Conservation (phyloP, 2,113 vertebrate species). For the Thomomys bottae region DNA sequence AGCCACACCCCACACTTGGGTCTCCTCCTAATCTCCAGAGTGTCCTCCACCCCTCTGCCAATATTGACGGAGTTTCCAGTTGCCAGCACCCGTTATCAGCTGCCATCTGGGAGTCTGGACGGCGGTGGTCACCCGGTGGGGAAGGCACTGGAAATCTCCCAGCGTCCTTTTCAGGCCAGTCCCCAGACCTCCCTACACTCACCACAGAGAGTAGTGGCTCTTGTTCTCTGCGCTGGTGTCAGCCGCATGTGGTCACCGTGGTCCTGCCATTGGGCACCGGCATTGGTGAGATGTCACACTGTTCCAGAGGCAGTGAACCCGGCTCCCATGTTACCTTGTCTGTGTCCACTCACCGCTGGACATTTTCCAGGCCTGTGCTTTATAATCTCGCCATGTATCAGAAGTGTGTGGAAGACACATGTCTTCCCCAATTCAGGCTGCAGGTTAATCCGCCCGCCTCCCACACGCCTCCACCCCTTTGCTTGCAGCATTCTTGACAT, state of each 20-base stretch:
- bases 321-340: no score
- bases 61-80: constrained; percentile 46
- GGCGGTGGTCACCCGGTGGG: background rate
- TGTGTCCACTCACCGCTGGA: no score
- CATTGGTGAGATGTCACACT: no score
- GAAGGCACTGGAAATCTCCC: rapidly evolving
- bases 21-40: background rate
- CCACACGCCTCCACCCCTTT: background rate
- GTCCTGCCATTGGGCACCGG: no score
- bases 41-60: constrained; percentile 58
- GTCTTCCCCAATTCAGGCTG: no score
- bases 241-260: no score
- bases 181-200: rapidly evolving
- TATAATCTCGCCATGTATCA: no score
- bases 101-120: background rate
- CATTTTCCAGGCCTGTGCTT: no score
- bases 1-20: background rate
- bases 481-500: background rate
- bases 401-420: no score
- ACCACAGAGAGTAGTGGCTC: no score
- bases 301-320: no score
- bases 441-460: no score
- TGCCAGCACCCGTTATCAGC: background rate
- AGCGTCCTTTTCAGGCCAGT: background rate
- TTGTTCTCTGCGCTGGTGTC: background rate